phyloP scores from a whole-genome alignment of 2,113 vertebrate species.

The Corythornis vintsioides region DNA sequence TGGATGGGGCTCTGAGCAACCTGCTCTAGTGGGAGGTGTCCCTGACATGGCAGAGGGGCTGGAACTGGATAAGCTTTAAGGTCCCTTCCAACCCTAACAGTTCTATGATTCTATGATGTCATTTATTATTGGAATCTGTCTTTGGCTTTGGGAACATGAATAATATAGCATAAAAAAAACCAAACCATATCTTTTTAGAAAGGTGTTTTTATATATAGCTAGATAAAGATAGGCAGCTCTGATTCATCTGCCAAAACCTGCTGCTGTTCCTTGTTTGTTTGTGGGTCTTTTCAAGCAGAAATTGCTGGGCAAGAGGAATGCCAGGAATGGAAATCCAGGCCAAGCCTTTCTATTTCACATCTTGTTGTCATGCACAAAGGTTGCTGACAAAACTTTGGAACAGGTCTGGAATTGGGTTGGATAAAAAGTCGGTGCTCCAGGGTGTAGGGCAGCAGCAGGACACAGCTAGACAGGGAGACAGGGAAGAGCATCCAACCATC shows the following conservation, averaged over 20 bases:
- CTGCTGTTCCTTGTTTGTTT: slow-evolving; percentile 36
- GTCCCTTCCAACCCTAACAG: no score
- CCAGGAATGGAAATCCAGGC: neutral
- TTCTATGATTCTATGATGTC: neutral
- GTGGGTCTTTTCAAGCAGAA: neutral
- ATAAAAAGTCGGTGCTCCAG: rapidly evolving
- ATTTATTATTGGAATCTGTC: slow-evolving; percentile 27
- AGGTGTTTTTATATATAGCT: slow-evolving; percentile 30
- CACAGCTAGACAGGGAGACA: neutral
- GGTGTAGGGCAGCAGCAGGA: neutral
- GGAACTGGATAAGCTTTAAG: no score
- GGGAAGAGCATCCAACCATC: neutral
- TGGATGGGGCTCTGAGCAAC: no score
- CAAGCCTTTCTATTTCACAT: neutral
- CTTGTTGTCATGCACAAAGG: neutral
- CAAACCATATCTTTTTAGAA: neutral
- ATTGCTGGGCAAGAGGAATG: neutral
- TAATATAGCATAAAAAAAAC: neutral
- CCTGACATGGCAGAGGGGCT: no score
- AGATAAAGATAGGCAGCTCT: slow-evolving; percentile 8
- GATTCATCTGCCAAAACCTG: slow-evolving; percentile 52
- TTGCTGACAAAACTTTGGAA: neutral
- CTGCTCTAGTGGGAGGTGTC: no score
- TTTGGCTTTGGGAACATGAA: slow-evolving; percentile 11
- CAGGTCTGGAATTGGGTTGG: neutral